A percentile compares a stretch with the other conserved stretches of the same genome.
Conservation (phyloP, 2,797 vertebrate species). For the Xenentodon cancila region DNA sequence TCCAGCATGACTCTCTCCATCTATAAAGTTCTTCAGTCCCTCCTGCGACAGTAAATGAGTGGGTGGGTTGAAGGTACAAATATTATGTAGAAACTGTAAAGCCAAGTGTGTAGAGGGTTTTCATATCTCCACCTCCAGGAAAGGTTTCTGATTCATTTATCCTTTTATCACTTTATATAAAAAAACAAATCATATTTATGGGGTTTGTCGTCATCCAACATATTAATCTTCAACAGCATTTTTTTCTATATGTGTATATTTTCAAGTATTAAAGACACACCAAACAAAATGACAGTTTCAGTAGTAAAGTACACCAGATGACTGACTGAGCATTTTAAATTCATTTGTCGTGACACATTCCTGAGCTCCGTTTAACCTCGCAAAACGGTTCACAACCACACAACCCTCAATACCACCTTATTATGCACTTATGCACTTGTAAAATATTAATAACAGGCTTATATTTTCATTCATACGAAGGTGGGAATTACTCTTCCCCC, state of each 20-base stretch:
- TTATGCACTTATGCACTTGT: neutral
- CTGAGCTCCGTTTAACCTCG: neutral
- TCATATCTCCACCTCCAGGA: neutral
- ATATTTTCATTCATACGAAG: neutral
- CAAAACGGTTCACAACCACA: neutral
- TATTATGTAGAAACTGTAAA: neutral
- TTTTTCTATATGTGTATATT: too few species aligned
- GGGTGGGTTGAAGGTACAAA: neutral
- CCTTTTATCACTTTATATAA: neutral
- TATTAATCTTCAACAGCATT: too few species aligned
- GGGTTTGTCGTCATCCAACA: too few species aligned
- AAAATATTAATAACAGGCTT: conserved; percentile 1
- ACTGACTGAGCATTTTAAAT: neutral
- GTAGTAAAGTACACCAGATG: too few species aligned
- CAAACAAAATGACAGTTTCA: too few species aligned
- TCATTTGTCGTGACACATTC: neutral
- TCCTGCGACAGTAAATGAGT: conserved; percentile 8
- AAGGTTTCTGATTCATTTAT: neutral
- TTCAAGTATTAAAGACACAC: too few species aligned
- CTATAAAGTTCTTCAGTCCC: conserved; percentile 9
- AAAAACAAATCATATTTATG: too few species aligned
- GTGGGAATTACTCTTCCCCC: neutral
- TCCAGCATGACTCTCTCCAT: conserved; percentile 16
- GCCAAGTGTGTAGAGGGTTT: neutral
- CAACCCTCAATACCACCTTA: neutral